phyloP scores from a whole-genome alignment of 2,797 vertebrate genomes.

The Peromyscus nudipes region DNA sequence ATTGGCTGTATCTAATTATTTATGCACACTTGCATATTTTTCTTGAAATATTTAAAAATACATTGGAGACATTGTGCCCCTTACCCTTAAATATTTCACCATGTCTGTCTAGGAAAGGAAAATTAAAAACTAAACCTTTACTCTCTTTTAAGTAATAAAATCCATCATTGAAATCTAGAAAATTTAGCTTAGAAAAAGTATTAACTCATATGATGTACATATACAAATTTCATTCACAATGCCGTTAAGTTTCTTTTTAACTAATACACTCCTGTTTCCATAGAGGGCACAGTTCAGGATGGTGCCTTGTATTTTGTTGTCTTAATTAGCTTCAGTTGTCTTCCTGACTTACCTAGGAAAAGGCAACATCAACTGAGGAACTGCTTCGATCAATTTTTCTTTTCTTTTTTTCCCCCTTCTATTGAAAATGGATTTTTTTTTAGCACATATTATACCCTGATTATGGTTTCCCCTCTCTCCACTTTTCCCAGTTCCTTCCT shows the following conservation, averaged over 20 bases:
- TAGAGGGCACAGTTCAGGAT: not conserved
- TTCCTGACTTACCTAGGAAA: not conserved
- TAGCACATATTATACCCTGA: not conserved
- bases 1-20: not conserved
- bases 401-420: not conserved
- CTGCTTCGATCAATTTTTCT: not conserved
- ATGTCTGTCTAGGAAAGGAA: not conserved
- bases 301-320: not conserved
- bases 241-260: not conserved
- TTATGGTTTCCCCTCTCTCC: not conserved
- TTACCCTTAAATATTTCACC: constrained; percentile 4
- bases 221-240: not conserved
- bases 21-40: not conserved
- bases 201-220: not conserved
- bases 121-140: not conserved
- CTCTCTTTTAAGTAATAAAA: not conserved
- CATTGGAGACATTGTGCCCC: not conserved
- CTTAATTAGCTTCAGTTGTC: not conserved
- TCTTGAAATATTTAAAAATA: constrained; percentile 33
- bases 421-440: not conserved
- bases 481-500: too few species aligned
- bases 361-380: not conserved
- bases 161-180: not conserved
- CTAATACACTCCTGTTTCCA: not conserved
- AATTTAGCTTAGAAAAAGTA: not conserved